Evolutionary conservation across 2,113 vertebrate genomes (phyloP), one percentile per base, ranked within the genome.

Genomic region (Papio anubis): DNA sequence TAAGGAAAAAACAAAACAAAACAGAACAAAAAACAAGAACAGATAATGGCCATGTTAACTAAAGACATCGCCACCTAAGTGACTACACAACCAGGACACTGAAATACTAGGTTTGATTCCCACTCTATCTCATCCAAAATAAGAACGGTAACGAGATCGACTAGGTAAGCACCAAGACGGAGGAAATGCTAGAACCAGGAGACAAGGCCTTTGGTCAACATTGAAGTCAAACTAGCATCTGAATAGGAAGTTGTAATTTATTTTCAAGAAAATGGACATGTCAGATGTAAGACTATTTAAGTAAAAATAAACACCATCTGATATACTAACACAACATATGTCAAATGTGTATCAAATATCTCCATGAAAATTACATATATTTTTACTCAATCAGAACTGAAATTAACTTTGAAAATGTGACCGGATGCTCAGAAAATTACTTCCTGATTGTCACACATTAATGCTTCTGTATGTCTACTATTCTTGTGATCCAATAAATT

Each of bases 371-470:
- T 86, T 27, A 90, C 48, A 50, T 21, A 57, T 48, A 45, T 73
- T 81, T 91, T 85, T 40, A 78, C 30, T 76, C 20, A 64, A 17
- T 35, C 9, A 43, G 80, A 96, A 82, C 57, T 75, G 45, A 92
- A 94, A 90, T 93, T 68, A 88, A 90, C 72, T 82, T 4, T 92
- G 81, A 83, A 94, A 96, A 90, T 97, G 95, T 92, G 94, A 98
- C 97, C 98, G 98, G 97, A 99, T 97, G 97, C 97, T 90, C 64
- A 97, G 94, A 97, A 98, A 98, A 98, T 97, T 96, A 95, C 79
- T 98, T 98, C 98, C 98, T 88, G 96, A 97, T 91, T 92, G 97
- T 96, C 4, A n/a, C 98, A 97, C n/a, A 1, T n/a, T 59, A 90
- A 80, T 83, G 90, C 87, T 95, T 98, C 93, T 90, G 92, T 40